Evolutionary conservation across 1,140 invertebrate species (phyloP).

Genomic region (Bombus ignitus): DNA sequence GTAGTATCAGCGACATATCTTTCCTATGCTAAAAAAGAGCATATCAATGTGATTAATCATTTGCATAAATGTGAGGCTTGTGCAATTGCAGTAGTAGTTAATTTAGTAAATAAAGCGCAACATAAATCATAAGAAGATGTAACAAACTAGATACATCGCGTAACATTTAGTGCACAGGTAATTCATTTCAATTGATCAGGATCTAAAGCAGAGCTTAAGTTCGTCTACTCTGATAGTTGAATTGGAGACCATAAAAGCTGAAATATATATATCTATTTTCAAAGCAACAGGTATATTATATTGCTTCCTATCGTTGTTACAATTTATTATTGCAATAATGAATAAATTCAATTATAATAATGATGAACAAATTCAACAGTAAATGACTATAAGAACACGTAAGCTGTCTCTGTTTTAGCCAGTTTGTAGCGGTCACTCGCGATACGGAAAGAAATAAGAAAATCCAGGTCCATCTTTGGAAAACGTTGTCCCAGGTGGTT

Average conservation of each 20-base stretch:
- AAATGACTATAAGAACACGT: not conserved
- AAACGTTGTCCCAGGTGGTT: constrained; percentile 29
- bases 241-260: not conserved
- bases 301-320: not conserved
- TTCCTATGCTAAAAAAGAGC: not conserved
- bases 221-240: not conserved
- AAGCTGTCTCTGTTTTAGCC: not conserved
- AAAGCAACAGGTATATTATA: not conserved
- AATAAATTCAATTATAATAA: too few species aligned
- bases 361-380: not conserved
- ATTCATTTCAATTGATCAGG: not conserved
- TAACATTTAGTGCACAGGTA: constrained; percentile 3
- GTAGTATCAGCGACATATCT: not conserved
- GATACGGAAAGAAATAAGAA: constrained; percentile 6
- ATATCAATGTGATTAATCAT: not conserved
- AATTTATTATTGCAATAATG: not conserved
- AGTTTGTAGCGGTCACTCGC: not conserved
- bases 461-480: not conserved
- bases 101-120: constrained; percentile 3
- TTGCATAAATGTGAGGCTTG: not conserved
- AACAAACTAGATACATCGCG: not conserved
- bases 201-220: not conserved
- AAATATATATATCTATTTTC: constrained; percentile 1
- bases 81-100: not conserved
- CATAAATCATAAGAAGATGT: not conserved